Conservation (phyloP, 2,888 invertebrate genomes). For the Ypsolopha sequella region DNA sequence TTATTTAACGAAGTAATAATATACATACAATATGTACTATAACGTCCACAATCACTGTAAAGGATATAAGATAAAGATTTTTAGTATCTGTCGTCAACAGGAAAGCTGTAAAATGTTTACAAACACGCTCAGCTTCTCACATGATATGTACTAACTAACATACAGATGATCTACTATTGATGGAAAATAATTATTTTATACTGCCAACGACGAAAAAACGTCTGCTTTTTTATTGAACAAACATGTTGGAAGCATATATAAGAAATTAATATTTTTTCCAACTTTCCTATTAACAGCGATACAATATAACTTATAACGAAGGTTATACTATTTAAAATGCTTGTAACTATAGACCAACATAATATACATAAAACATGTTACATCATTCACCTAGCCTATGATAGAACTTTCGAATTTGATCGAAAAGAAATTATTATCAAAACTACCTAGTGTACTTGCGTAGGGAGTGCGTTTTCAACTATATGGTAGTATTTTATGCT, state of each 20-base stretch:
- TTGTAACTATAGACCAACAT: neutral
- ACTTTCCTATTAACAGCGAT: neutral
- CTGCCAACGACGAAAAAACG: too few species aligned
- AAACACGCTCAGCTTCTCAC: neutral
- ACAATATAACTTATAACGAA: neutral
- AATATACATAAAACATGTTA: constrained; percentile 44
- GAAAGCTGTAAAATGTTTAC: neutral
- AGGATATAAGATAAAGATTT: constrained; percentile 33
- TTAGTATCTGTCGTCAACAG: neutral
- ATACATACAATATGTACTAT: constrained; percentile 17
- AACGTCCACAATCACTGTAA: constrained; percentile 13
- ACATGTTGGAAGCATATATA: too few species aligned
- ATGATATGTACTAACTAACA: neutral
- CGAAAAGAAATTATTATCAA: constrained; percentile 68
- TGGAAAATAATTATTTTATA: too few species aligned
- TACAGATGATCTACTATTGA: neutral
- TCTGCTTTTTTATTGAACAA: too few species aligned
- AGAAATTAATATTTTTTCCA: neutral
- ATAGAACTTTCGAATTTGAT: constrained; percentile 67
- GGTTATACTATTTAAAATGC: neutral
- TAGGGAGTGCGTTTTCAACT: constrained; percentile 62
- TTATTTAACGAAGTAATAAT: constrained; percentile 14
- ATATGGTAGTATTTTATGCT: constrained; percentile 53
- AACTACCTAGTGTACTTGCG: constrained; percentile 63
- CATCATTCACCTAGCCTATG: constrained; percentile 68